Conservation (phyloP, 2,113 vertebrate genomes). For the Pomatostomus ruficeps region DNA sequence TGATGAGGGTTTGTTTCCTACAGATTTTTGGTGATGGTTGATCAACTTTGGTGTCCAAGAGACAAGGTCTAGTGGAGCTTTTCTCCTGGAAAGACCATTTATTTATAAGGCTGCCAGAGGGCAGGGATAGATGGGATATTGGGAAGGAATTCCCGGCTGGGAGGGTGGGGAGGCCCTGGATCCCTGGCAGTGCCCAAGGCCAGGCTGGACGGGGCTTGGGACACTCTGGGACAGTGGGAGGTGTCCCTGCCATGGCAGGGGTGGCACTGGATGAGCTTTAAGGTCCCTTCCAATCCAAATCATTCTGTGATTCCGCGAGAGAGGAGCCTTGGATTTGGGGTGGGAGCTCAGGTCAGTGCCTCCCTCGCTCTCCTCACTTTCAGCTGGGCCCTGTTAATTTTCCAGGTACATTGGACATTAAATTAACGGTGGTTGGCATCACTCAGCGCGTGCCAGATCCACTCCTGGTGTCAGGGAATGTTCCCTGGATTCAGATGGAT, state of each 20-base stretch:
- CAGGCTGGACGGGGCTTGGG: not conserved
- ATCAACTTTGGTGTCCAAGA: not conserved
- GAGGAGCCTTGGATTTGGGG: not conserved
- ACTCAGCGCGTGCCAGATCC: not conserved
- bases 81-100: not conserved
- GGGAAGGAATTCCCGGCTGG: accelerated
- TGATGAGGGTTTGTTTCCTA: not conserved
- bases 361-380: not conserved
- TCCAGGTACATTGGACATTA: not conserved
- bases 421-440: not conserved
- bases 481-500: not conserved
- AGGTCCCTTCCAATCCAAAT: not conserved
- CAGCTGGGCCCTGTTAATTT: not conserved
- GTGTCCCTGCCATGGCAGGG: not conserved
- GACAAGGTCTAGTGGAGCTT: not conserved
- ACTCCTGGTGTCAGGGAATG: not conserved
- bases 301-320: not conserved
- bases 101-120: not conserved
- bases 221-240: not conserved
- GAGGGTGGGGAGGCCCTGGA: not conserved
- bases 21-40: not conserved
- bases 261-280: accelerated
- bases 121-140: not conserved
- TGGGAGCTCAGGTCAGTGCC: not conserved
- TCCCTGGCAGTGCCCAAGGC: not conserved